Conservation (phyloP, 2,113 vertebrate species). For the Malurus alboscapulatus region DNA sequence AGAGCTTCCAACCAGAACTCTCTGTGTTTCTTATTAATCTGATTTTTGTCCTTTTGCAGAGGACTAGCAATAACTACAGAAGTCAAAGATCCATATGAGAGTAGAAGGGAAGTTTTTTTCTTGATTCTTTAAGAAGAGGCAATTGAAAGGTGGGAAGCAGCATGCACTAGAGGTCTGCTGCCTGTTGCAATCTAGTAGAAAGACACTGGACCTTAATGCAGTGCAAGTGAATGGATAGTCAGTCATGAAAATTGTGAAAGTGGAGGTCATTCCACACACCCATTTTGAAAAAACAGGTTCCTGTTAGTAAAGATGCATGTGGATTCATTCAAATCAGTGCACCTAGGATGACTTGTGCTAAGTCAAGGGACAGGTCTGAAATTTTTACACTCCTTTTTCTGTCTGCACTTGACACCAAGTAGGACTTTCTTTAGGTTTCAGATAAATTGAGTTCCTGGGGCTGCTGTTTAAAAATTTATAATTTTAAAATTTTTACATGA, state of each 20-base stretch:
- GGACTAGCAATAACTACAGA: not conserved
- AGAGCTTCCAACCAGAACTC: not conserved
- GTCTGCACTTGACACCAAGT: not conserved
- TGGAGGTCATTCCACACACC: not conserved
- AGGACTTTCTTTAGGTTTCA: not conserved
- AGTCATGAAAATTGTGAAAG: not conserved
- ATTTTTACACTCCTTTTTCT: not conserved
- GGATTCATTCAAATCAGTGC: not conserved
- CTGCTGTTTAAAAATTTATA: not conserved
- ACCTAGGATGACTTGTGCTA: not conserved
- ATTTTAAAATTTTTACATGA: too few relatives aligned
- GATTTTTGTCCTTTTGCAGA: not conserved
- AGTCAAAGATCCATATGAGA: not conserved
- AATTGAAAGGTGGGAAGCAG: not conserved
- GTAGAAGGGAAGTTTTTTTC: not conserved
- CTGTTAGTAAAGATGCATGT: not conserved
- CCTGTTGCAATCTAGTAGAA: not conserved
- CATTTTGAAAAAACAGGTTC: not conserved
- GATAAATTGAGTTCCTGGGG: not conserved
- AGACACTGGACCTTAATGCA: not conserved
- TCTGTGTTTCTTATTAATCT: not conserved
- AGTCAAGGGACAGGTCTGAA: not conserved
- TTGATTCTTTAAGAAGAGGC: not conserved
- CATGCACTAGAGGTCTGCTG: not conserved
- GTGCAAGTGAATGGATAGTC: not conserved